Base-by-base conservation (phyloP, 2,797 vertebrate genomes). In the Aplochiton taeniatus region DNA sequence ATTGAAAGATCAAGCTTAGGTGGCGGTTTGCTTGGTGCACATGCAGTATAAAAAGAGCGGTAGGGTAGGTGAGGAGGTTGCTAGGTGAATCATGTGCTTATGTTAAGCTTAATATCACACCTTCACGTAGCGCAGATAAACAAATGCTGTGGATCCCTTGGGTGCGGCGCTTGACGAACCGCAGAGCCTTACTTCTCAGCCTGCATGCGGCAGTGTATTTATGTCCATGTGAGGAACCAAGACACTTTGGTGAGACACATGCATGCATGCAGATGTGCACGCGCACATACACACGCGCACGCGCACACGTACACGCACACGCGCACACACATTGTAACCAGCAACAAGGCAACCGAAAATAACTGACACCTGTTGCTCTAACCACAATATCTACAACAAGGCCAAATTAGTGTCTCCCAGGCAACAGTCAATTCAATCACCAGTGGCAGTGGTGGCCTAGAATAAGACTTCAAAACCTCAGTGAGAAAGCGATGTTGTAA, bases 291-390 rank as follows among this genome's bases (percentile, higher is more conserved):
- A 66, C 51, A 71, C 44, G 57, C 65, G 70, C 70, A 63, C 20
- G 56, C 19, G 66, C 53, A 70, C 66, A 63, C 66, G 75, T 46
- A 70, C 31, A 70, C 56, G 65, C 42, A 81, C 61, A 50, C 63
- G 76, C 70, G 59, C 79, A 68, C 83, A 78, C 75, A 86, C 73
- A 81, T 72, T 59, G 65, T 68, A 64, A 63, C 63, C 43, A 77
- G 79, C 80, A 82, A 77, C 80, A 85, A 82, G 84, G 74, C 68
- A 75, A 81, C 85, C 80, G 80, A 89, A 90, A 87, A 91, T 89
- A 89, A 90, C 90, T 90, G 75, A 73, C 90, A 93, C 90, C 90
- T 92, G 90, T 89, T 91, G 87, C 86, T 87, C 66, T 86, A 90
- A 90, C 90, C 87, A 80, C 90, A 90, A 77, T 85, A 85, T 90